A percentile compares a stretch with the other conserved stretches of the same genome.
phyloP scores from a whole-genome alignment of 2,888 invertebrate species.

The Spodoptera picta region DNA sequence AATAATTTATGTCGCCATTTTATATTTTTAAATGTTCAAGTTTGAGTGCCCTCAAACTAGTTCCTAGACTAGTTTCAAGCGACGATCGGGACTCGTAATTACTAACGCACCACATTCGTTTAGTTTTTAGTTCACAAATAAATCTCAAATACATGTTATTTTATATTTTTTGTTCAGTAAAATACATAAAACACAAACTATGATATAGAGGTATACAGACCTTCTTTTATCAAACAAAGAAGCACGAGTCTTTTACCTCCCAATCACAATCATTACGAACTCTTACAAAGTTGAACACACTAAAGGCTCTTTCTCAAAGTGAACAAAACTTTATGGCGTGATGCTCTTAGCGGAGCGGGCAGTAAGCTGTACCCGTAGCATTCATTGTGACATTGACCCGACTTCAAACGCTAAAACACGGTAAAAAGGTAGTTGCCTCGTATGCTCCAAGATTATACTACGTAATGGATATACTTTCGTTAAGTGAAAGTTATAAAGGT shows the following conservation, averaged over 20 bases:
- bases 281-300: constrained; percentile 38
- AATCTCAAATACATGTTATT: too few species aligned
- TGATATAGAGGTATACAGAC: background rate
- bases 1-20: too few species aligned
- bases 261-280: constrained; percentile 18
- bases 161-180: too few species aligned
- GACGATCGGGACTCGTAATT: too few species aligned
- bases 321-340: constrained; percentile 66
- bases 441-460: constrained; percentile 1
- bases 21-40: too few species aligned
- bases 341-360: constrained; percentile 64
- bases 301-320: constrained; percentile 43
- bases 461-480: background rate
- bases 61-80: too few species aligned
- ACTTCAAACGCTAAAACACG: constrained; percentile 13
- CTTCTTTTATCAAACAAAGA: background rate
- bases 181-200: background rate
- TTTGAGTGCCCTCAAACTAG: too few species aligned
- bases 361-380: constrained; percentile 53
- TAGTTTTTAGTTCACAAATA: too few species aligned
- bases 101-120: too few species aligned
- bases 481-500: background rate
- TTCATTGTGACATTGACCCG: constrained; percentile 62
- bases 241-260: background rate
- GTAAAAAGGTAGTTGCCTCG: constrained; percentile 9